Base-by-base conservation (phyloP, 2,797 vertebrate species). In the Staurois parvus region DNA sequence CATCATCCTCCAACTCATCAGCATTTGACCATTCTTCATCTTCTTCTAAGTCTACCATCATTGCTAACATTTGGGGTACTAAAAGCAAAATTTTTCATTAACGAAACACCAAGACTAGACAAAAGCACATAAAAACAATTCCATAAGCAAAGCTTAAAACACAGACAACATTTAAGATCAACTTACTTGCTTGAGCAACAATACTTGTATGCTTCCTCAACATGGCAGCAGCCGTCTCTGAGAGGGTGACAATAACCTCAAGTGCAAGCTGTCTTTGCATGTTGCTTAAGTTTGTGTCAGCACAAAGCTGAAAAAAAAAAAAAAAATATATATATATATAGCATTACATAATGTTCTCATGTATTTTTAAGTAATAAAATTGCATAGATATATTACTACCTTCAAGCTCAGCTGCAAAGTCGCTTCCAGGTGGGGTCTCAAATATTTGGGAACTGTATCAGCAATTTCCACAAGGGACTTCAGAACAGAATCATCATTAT, bases 11-110 rank as follows among this genome's bases (percentile, higher is more conserved):
- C 78, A 99, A 93, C 78, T 99, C 98, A 73, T 99, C 98, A 1
- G 97, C 96, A 94, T 97, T 96, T 59, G 98, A 95, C 98, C 98
- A 99, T 28, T 99, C 97, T 56, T 99, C 98, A 67, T 99, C 98
- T 17, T 99, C 98, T 91, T 99, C 98, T 7, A 99, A 93, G 89
- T 99, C 98, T 90, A 99, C 98, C 98, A 99, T 99, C 98, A 99
- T 99, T 1, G 98, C 92, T 90, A 99, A 89, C 98, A 99, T 99
- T 90, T 99, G 98, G 85, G 97, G 98, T 89, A 99, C 98, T 99
- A 84, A 66, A 12, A 56, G 17, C 2, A 28, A 52, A 34, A 28
- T 13, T 1, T 15, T 24, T 59, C 6, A 59, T 59, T 59, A 59
- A 3, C 1, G 0, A 19, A 56, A 56, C 21, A 59, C 19, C 4